Percentiles rank a stretch among this genome's conserved stretches.
phyloP scores from a whole-genome alignment of 2,113 vertebrate genomes.

The Phalacrocorax pelagicus region DNA sequence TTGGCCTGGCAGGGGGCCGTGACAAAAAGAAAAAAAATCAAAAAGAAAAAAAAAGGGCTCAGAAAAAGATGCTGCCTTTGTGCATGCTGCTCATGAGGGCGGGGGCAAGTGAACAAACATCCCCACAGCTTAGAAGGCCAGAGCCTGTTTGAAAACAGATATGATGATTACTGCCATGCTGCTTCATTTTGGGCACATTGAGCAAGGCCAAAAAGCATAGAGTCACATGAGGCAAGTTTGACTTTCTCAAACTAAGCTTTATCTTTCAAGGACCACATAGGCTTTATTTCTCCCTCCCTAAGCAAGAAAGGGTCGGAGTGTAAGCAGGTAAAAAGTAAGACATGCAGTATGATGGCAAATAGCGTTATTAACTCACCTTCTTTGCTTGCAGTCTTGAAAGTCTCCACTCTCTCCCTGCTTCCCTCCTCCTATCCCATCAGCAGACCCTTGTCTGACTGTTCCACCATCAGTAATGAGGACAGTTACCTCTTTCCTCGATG shows the following conservation, averaged over 20 bases:
- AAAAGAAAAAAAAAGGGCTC: neutral
- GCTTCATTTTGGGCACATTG: neutral
- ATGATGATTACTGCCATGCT: neutral
- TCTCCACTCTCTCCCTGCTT: neutral
- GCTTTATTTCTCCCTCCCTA: neutral
- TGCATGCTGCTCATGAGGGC: accelerated
- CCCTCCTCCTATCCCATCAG: neutral
- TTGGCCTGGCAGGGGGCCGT: neutral
- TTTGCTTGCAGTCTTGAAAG: neutral
- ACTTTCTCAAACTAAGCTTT: neutral
- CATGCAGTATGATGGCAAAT: neutral
- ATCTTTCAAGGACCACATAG: neutral
- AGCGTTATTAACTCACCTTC: neutral
- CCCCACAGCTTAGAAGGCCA: accelerated
- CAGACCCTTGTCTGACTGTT: neutral
- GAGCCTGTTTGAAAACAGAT: neutral
- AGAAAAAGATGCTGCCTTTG: neutral
- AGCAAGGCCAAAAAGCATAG: neutral
- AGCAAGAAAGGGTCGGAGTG: neutral
- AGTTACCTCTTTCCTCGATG: neutral
- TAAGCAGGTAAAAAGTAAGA: neutral
- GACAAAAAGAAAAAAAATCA: neutral
- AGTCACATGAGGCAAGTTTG: accelerated
- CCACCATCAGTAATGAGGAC: neutral
- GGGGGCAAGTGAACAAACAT: neutral